Percentiles rank a stretch among this genome's conserved stretches.
These are phyloP conservation scores for Scolopax rusticola DNA, from an alignment of 2,797 vertebrate genomes.

Conservation along the genomic window DNA sequence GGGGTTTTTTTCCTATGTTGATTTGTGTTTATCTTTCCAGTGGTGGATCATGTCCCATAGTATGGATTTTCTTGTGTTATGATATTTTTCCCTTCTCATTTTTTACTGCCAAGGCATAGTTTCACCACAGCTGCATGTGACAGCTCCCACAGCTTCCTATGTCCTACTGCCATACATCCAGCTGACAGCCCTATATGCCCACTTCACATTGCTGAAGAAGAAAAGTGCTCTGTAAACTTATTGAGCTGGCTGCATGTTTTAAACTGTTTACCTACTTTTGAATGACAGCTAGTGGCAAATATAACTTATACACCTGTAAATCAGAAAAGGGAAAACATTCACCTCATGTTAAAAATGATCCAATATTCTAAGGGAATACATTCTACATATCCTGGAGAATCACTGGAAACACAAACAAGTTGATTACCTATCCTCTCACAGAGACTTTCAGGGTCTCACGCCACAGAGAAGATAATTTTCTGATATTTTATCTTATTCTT, in stretches of 20 bases:
- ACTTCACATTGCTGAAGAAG: background rate
- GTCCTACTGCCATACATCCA: background rate
- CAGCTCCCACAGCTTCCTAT: background rate
- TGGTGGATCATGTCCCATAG: background rate
- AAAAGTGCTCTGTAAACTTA: background rate
- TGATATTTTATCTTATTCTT: background rate
- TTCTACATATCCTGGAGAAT: background rate
- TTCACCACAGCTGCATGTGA: background rate
- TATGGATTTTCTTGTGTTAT: background rate
- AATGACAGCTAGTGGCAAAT: background rate
- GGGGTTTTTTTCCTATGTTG: background rate
- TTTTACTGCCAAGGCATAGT: background rate
- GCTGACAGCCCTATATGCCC: background rate
- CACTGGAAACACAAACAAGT: background rate
- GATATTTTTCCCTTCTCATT: background rate
- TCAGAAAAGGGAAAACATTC: background rate
- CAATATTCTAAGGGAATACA: background rate
- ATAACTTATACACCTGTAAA: background rate
- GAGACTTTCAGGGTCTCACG: background rate
- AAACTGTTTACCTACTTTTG: background rate
- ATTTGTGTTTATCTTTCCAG: background rate
- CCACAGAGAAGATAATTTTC: background rate
- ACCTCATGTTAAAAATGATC: background rate
- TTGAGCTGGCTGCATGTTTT: background rate
- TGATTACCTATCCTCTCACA: background rate